Base-by-base conservation (phyloP, 2,888 invertebrate genomes). In the Pseudoips prasinana region DNA sequence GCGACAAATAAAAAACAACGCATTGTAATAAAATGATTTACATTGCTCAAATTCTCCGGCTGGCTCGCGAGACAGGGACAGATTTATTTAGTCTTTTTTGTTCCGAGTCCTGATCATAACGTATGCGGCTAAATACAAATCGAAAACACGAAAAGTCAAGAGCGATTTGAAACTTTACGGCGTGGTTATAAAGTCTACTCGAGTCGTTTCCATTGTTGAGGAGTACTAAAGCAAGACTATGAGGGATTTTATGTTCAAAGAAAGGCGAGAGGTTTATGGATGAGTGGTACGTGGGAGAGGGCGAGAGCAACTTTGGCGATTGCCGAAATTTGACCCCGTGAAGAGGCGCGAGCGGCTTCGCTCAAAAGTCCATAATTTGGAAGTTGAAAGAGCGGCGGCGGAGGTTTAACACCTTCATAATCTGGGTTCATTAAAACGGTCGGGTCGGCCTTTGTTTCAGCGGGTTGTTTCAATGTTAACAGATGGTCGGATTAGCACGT, bases 321-420 rank as follows among this genome's bases (percentile, higher is more conserved):
- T 78, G 81, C 82, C 82, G 83, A 83, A 84, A 83, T 79, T 68
- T 78, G 83, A 83, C 79, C 80, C 77, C 76, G 75, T 73, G 74
- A 77, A 78, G 75, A 55, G 52, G 51, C 58, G 73, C 74, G 72
- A 67, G 55, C 66, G 77, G 75, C 76, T 54, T 59, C 61, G 59
- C 64, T 74, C 76, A 73, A 73, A 79, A 80, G 76, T 77, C 6
- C 78, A 86, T 88, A 86, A 87, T 86, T 87, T 83, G 82, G 74
- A 61, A 85, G 84, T 87, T 84, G 82, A 86, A 87, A 85, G 86
- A 80, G 73, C 72, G 64, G 76, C 82, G 72, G 64, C 68, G 75
- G 73, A 65, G 79, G 79, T 82, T 87, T 88, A 87, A 86, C 88
- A 87, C 88, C 87, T 87, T 86, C 84, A 84, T 87, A 88, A 87